phyloP scores from a whole-genome alignment of 2,888 invertebrate species.

The Nephrocerus scutellatus region DNA sequence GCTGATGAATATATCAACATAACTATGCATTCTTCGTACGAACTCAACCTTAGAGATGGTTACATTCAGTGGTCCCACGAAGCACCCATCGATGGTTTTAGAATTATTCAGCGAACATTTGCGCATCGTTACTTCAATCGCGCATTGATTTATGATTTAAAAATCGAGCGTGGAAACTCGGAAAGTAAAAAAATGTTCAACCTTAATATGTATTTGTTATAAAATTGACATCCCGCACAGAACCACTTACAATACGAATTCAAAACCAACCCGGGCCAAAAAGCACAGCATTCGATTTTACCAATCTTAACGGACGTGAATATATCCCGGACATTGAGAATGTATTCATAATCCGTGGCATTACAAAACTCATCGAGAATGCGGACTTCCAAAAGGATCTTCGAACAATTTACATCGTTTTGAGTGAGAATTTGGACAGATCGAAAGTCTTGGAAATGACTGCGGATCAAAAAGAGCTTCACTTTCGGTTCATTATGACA shows the following conservation, averaged over 20 bases:
- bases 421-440: conserved; percentile 32
- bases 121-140: conserved; percentile 46
- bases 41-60: conserved; percentile 27
- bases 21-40: conserved; percentile 14
- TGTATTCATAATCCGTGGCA: too few relatives aligned
- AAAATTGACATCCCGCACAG: too few relatives aligned
- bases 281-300: too few relatives aligned
- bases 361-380: conserved; percentile 35
- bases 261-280: too few relatives aligned
- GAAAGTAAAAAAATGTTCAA: too few relatives aligned
- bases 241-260: too few relatives aligned
- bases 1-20: conserved; percentile 5
- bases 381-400: conserved; percentile 30
- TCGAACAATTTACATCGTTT: conserved; percentile 31
- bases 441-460: conserved; percentile 27
- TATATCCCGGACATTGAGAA: too few relatives aligned
- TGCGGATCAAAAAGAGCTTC: conserved; percentile 26
- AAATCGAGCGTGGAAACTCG: too few relatives aligned
- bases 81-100: too few relatives aligned
- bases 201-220: too few relatives aligned
- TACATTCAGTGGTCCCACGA: conserved; percentile 24
- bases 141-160: conserved; percentile 45
- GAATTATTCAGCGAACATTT: conserved; percentile 39
- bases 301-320: too few relatives aligned
- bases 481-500: conserved; percentile 52